These are phyloP conservation scores for Melikaiella ostensackeni DNA, from an alignment of 2,888 invertebrate species.

Conservation along the genomic window DNA sequence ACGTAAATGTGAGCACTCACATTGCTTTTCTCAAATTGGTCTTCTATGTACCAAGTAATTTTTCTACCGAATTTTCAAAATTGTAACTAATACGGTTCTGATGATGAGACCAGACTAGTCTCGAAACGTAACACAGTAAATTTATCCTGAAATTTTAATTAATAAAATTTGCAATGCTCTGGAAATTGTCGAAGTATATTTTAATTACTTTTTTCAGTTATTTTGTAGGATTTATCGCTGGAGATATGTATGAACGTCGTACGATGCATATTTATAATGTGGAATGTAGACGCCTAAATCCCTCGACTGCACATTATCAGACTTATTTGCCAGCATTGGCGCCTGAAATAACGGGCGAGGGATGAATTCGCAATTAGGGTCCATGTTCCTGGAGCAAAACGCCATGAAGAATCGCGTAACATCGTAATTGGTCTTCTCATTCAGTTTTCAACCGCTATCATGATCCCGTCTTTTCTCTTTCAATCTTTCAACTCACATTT, in stretches of 20 bases:
- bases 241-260: constrained; percentile 33
- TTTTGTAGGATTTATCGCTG: constrained; percentile 7
- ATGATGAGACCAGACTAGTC: no score
- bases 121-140: no score
- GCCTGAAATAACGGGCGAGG: constrained; percentile 57
- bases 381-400: constrained; percentile 50
- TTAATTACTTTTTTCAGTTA: neutral
- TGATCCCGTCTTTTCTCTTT: neutral
- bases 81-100: no score
- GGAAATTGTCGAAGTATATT: no score
- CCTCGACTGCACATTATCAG: constrained; percentile 58
- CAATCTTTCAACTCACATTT: constrained; percentile 4
- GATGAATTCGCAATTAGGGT: constrained; percentile 48
- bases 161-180: no score
- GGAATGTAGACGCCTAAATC: constrained; percentile 61
- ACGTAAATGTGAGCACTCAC: no score
- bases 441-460: constrained; percentile 30
- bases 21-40: no score
- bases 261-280: constrained; percentile 58
- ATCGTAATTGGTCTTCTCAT: constrained; percentile 36
- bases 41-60: no score
- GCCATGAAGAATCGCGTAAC: constrained; percentile 28
- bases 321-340: constrained; percentile 51
- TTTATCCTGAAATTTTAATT: no score
- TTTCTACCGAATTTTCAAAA: no score